Evolutionary conservation across 1,140 invertebrate genomes (phyloP), one percentile per base, ranked within the genome.

Genomic region (Zaprionus tsacasi): DNA sequence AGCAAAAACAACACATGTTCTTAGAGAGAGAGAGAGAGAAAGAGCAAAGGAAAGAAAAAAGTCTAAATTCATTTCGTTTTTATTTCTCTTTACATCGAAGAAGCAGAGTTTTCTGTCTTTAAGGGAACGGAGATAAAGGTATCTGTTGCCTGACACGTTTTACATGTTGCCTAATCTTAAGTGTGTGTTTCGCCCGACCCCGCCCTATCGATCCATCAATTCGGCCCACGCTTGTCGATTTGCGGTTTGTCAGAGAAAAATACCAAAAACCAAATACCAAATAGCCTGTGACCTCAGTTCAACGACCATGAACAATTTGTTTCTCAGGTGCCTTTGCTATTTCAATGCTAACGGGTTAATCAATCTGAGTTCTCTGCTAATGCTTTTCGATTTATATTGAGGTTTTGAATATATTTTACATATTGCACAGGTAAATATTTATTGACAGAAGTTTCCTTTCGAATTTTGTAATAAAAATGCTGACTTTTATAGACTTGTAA

Each of bases 201-300:
- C 35, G 33, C 27, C 21, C 21, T 57, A 17, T 56, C 35, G 56
- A 25, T 30, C 69, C 69, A 69, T 73, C 69, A 80, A 72, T 67
- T 63, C 50, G 57, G 55, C 76, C 68, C 55, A 63, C 66, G 52
- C 3, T 38, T 50, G 48, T 50, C 81, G 81, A 70, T 73, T 82
- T 80, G 72, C 43, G 72, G 67, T 38, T 54, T 35, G 59, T 36
- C 59, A 54, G 15, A 38, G 21, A 15, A n/a, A 68, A 33, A 6
- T 13, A 21, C 21, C 21, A 21, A 21, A 21, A 21, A 21, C 21
- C 36, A 60, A 59, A 56, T 48, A 58, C 67, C 58, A 70, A 70
- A 70, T 64, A 43, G 25, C 35, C 54, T 54, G 58, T 58, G 43
- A 36, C 27, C 27, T 55, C 10, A 13, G 21, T 12, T 27, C 15